Percentiles rank a stretch among this genome's conserved stretches.
phyloP scores from a whole-genome alignment of 2,113 vertebrate genomes.

The Coracopsis vasa region DNA sequence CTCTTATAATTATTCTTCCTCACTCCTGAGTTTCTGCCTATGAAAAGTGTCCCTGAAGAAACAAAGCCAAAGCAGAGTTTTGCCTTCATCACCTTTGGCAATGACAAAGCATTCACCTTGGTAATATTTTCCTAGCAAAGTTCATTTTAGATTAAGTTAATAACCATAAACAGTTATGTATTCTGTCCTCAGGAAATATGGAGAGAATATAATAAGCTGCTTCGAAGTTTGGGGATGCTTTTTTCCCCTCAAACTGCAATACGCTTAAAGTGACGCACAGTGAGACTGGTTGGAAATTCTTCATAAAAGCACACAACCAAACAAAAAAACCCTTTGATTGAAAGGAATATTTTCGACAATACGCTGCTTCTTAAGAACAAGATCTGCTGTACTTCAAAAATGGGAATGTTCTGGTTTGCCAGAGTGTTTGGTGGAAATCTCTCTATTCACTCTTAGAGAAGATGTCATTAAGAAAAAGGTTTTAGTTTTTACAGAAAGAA shows the following conservation, averaged over 20 bases:
- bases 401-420: neutral
- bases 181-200: neutral
- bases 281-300: neutral
- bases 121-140: slow-evolving; percentile 2
- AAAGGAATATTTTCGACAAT: neutral
- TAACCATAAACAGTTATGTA: neutral
- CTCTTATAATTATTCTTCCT: neutral
- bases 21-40: slow-evolving; percentile 5
- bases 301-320: neutral
- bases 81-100: slow-evolving; percentile 23
- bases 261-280: neutral
- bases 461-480: neutral
- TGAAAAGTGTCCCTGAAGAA: slow-evolving; percentile 13
- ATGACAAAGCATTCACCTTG: neutral
- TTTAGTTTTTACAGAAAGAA: neutral
- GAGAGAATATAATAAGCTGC: neutral
- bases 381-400: neutral
- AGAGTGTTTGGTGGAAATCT: neutral
- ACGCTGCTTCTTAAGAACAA: neutral
- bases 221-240: neutral
- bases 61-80: neutral
- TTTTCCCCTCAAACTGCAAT: neutral
- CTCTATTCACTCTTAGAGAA: neutral
- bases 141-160: slow-evolving; percentile 27
- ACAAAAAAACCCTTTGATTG: neutral